Percentiles rank a stretch among this genome's conserved stretches.
phyloP scores from a whole-genome alignment of 2,797 vertebrate genomes.

The Bucorvus abyssinicus region DNA sequence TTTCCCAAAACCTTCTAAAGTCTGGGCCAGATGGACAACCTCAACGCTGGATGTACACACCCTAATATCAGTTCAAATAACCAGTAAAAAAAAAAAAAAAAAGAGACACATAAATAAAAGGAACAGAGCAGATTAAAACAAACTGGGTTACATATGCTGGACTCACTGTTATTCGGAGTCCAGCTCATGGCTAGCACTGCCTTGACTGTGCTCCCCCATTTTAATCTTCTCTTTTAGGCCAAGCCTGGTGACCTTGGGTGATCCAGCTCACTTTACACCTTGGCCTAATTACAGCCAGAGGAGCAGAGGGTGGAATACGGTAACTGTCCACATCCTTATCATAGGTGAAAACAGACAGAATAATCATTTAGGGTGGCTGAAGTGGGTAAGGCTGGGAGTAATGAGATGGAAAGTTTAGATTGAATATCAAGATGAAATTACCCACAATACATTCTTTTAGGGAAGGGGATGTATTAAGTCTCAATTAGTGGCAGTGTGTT shows the following conservation, averaged over 20 bases:
- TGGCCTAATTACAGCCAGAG: conserved; percentile 10
- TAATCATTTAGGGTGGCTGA: background rate
- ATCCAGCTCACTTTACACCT: conserved; percentile 22
- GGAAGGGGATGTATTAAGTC: conserved; percentile 19
- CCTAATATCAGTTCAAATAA: background rate
- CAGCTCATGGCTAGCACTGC: background rate
- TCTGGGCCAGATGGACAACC: background rate
- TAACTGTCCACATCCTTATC: background rate
- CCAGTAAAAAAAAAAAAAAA: background rate
- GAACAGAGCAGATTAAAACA: background rate
- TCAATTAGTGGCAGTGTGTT: conserved; percentile 34
- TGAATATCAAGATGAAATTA: conserved; percentile 49
- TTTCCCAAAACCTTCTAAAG: background rate
- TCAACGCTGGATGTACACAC: rapidly evolving
- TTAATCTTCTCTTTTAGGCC: background rate
- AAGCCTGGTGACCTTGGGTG: background rate
- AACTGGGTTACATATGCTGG: background rate
- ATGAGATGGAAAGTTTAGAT: conserved; percentile 52
- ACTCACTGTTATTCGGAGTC: background rate
- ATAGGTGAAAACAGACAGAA: background rate
- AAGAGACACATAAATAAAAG: background rate
- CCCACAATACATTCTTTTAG: conserved; percentile 16
- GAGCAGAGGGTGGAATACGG: background rate
- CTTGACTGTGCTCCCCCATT: background rate
- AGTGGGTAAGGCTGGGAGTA: background rate